These are phyloP conservation scores for Acropora tenuis DNA, from an alignment of 64 coral and sea anemone species.

Conservation along the genomic window DNA sequence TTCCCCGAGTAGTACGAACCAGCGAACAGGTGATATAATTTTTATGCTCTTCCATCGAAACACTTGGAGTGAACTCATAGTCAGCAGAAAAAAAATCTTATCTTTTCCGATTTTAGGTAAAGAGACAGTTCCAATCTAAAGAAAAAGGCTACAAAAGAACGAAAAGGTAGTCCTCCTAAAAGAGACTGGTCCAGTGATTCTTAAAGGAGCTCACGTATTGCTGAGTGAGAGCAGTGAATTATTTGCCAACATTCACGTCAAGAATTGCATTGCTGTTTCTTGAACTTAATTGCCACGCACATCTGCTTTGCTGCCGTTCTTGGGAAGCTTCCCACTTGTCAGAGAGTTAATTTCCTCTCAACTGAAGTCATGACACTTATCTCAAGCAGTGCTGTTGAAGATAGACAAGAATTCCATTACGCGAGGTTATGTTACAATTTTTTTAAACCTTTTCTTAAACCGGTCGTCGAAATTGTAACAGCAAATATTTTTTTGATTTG, in stretches of 20 bases:
- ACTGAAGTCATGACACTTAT: too few relatives aligned
- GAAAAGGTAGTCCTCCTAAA: not conserved
- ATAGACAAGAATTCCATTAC: too few relatives aligned
- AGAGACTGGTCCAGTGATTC: not conserved
- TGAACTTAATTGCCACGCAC: too few relatives aligned
- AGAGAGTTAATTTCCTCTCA: too few relatives aligned
- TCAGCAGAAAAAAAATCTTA: not conserved
- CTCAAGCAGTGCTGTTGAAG: too few relatives aligned
- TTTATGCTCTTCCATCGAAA: not conserved
- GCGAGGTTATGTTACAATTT: too few relatives aligned
- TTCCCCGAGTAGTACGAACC: slow-evolving; percentile 71
- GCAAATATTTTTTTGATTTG: too few relatives aligned
- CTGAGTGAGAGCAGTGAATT: not conserved
- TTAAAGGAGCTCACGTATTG: not conserved
- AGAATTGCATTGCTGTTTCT: not conserved
- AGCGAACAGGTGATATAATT: slow-evolving; percentile 59
- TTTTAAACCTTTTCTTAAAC: too few relatives aligned
- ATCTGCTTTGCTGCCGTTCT: too few relatives aligned
- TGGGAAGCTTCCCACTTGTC: too few relatives aligned
- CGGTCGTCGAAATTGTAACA: too few relatives aligned
- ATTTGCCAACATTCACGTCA: not conserved
- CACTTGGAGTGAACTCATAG: not conserved
- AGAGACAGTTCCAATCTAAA: slow-evolving; percentile 32
- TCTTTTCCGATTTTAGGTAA: not conserved
- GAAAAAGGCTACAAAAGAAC: not conserved